These are phyloP conservation scores for Austrofundulus limnaeus DNA, from an alignment of 2,113 vertebrate genomes.

Conservation along the genomic window DNA sequence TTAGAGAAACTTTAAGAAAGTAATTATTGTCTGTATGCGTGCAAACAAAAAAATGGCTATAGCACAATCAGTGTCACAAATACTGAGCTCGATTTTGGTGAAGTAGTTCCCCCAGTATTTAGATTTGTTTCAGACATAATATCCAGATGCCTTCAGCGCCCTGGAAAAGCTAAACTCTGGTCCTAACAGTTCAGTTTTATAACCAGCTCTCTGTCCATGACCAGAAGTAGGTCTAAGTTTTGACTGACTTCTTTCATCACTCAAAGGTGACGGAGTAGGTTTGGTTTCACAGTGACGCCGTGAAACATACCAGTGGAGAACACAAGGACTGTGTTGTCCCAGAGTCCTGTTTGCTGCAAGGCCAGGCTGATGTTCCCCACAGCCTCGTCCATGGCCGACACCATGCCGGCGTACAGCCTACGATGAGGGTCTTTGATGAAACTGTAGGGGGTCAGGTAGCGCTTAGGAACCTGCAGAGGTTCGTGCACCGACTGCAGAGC, in stretches of 20 bases:
- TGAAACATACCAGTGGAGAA: slow-evolving; percentile 90
- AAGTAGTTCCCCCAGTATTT: too few species aligned
- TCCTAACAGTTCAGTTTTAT: too few species aligned
- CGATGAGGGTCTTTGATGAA: slow-evolving; percentile 84
- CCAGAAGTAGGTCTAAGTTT: too few species aligned
- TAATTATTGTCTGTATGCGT: too few species aligned
- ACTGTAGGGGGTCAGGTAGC: slow-evolving; percentile 83
- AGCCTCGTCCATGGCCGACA: slow-evolving; percentile 92
- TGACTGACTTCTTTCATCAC: not conserved
- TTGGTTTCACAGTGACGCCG: not conserved
- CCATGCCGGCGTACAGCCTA: slow-evolving; percentile 90
- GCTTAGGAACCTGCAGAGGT: slow-evolving; percentile 89
- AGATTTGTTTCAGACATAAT: too few species aligned
- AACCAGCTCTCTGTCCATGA: too few species aligned
- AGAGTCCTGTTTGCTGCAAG: slow-evolving; percentile 82
- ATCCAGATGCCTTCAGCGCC: too few species aligned
- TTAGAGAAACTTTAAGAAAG: too few species aligned
- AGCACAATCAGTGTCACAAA: too few species aligned
- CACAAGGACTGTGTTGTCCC: slow-evolving; percentile 89
- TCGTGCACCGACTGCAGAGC: slow-evolving; percentile 91
- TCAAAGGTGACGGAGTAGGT: not conserved
- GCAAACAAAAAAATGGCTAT: too few species aligned
- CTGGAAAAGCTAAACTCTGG: too few species aligned
- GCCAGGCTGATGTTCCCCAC: slow-evolving; percentile 90
- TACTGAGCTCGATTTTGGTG: too few species aligned